Conservation (phyloP, 2,797 vertebrate genomes). For the Arvicola amphibius region DNA sequence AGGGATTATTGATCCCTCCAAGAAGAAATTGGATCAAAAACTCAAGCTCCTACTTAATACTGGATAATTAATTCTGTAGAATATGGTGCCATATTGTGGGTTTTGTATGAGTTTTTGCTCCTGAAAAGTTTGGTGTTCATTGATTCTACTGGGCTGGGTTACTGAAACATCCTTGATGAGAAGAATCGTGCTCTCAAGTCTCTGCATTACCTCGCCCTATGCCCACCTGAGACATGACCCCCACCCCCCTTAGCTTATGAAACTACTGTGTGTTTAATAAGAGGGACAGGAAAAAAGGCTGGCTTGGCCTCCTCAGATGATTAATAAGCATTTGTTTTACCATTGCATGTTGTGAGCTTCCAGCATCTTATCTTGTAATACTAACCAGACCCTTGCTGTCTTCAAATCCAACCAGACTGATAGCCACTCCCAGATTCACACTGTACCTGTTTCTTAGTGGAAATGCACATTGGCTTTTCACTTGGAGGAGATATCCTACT, state of each 20-base stretch:
- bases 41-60: background rate
- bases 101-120: constrained; percentile 46
- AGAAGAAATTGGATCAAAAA: constrained; percentile 22
- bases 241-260: background rate
- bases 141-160: background rate
- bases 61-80: background rate
- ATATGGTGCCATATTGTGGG: background rate
- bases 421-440: constrained; percentile 59
- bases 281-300: constrained; percentile 16
- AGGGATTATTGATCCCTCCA: background rate
- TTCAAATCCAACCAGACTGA: constrained; percentile 66
- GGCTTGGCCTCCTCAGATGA: background rate
- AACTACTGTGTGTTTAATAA: background rate
- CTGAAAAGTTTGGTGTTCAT: constrained; percentile 27
- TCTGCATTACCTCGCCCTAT: constrained; percentile 29
- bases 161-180: background rate
- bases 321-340: constrained; percentile 31
- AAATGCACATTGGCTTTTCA: constrained; percentile 69
- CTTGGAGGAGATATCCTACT: constrained; percentile 59
- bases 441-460: constrained; percentile 68
- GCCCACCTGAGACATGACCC: background rate
- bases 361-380: constrained; percentile 49
- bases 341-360: constrained; percentile 53
- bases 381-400: constrained; percentile 64
- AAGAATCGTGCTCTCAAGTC: background rate